These are phyloP conservation scores for Stenodema calcarata DNA, from an alignment of 2,888 invertebrate species.

Conservation along the genomic window DNA sequence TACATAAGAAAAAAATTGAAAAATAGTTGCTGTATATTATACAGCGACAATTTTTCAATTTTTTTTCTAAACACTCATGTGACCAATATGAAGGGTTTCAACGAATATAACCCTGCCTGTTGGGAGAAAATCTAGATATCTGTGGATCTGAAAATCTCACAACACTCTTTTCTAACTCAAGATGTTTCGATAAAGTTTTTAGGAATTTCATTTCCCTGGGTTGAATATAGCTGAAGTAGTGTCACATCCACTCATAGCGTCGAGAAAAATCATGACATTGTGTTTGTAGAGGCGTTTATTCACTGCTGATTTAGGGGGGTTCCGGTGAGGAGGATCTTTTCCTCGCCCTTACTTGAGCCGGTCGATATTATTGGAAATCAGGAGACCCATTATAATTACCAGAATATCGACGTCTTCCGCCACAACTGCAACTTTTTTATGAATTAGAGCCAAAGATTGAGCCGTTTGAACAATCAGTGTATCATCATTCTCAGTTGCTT, in stretches of 20 bases:
- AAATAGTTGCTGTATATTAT: too few species aligned
- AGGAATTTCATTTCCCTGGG: neutral
- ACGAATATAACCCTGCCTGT: too few species aligned
- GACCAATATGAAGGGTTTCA: too few species aligned
- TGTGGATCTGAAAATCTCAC: neutral
- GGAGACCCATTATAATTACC: neutral
- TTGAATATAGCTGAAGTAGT: neutral
- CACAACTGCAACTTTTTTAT: neutral
- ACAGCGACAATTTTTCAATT: too few species aligned
- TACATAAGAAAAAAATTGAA: too few species aligned
- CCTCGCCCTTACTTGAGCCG: too few species aligned
- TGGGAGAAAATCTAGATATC: too few species aligned
- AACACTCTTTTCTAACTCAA: neutral
- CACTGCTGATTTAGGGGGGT: too few species aligned
- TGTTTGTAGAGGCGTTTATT: neutral
- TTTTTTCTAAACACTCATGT: too few species aligned
- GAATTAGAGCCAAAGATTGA: neutral
- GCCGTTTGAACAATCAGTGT: neutral
- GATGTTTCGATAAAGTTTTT: neutral
- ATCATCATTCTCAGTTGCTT: neutral
- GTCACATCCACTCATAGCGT: neutral
- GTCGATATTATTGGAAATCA: neutral
- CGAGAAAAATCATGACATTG: neutral
- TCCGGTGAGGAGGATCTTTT: too few species aligned
- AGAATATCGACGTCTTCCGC: slow-evolving; percentile 1